A percentile compares a stretch with the other conserved stretches of the same genome.
These are phyloP conservation scores for Pedionomus torquatus DNA, from an alignment of 2,113 vertebrate genomes.

Conservation along the genomic window DNA sequence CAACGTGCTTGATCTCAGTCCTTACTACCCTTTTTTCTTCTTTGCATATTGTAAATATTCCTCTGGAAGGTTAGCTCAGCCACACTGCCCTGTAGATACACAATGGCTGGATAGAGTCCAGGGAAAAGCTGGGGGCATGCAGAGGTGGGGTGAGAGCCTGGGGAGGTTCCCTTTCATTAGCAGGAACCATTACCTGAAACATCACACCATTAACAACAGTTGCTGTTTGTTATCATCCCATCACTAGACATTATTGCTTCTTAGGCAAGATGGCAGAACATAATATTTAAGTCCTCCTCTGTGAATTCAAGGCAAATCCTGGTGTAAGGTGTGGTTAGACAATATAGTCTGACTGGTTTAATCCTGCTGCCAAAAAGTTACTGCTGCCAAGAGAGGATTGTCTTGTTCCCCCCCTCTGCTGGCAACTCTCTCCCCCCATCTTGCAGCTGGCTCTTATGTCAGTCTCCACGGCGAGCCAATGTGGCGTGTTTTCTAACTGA, in stretches of 20 bases:
- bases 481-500: neutral
- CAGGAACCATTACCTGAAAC: neutral
- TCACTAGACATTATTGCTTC: neutral
- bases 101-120: neutral
- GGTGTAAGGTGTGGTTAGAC: constrained; percentile 20
- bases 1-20: neutral
- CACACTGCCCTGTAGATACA: neutral
- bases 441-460: neutral
- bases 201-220: neutral
- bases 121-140: neutral
- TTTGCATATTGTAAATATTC: neutral
- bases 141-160: neutral
- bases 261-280: neutral
- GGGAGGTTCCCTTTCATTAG: neutral
- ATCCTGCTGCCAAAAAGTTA: neutral
- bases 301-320: neutral
- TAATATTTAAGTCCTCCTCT: neutral
- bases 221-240: neutral
- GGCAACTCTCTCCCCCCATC: neutral
- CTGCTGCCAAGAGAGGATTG: constrained; percentile 7
- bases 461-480: neutral
- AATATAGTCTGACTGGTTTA: neutral
- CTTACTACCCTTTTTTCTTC: neutral
- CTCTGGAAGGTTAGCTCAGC: neutral
- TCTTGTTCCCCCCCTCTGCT: neutral